phyloP scores from a whole-genome alignment of 2,113 vertebrate genomes.

The Mustela lutreola region DNA sequence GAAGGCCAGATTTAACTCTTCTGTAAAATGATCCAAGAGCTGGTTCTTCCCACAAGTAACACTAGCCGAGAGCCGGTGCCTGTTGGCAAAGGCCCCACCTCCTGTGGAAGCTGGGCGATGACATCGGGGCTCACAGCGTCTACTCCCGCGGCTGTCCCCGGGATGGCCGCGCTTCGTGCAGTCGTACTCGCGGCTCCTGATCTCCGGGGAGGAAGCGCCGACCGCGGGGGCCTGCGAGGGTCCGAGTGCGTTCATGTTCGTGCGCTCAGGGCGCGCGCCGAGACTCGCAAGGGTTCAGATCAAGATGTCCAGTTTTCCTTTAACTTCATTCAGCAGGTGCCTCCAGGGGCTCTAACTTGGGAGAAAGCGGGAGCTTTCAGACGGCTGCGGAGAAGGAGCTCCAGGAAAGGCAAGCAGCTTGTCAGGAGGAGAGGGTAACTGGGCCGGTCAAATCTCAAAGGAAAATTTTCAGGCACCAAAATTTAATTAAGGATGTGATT shows the following conservation, averaged over 20 bases:
- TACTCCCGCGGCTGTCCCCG: neutral
- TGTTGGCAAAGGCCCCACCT: neutral
- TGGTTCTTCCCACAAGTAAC: neutral
- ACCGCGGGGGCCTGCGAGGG: neutral
- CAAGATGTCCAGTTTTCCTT: neutral
- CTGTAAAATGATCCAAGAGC: neutral
- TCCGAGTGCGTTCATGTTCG: too few species aligned
- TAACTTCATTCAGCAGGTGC: neutral
- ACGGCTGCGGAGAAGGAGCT: neutral
- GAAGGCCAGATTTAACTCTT: neutral
- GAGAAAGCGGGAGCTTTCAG: neutral
- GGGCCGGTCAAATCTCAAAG: neutral
- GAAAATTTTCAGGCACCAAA: neutral
- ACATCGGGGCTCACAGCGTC: too few species aligned
- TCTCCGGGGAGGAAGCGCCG: neutral
- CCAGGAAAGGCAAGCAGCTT: neutral
- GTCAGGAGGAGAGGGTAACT: neutral
- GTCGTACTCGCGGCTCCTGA: neutral
- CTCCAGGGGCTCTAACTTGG: neutral
- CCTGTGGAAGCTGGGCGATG: neutral
- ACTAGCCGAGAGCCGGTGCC: neutral
- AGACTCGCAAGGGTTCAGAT: neutral
- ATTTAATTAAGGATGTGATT: neutral
- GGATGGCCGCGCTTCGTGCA: too few species aligned
- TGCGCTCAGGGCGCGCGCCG: neutral